Evolutionary conservation across 2,888 invertebrate species (phyloP).

Genomic region (Aphodius granarius): DNA sequence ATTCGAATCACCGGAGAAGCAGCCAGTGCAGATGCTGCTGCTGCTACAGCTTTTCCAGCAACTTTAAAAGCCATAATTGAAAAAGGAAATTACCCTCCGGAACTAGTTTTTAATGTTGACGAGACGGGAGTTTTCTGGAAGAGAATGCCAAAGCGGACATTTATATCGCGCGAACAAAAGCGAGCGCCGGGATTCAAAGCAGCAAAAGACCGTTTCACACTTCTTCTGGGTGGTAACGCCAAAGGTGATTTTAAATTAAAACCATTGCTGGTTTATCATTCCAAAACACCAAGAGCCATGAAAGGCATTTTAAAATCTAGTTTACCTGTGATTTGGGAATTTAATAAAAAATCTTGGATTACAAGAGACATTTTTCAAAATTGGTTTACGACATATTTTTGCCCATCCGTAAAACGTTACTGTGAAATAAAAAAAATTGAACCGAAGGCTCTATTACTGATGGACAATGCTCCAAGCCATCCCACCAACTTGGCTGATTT

Average conservation of each 20-base stretch:
- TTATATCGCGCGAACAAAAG: conserved; percentile 29
- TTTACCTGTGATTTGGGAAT: conserved; percentile 33
- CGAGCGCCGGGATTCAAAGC: conserved; percentile 37
- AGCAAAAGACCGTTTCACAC: conserved; percentile 40
- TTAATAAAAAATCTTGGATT: conserved; percentile 27
- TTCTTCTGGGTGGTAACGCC: conserved; percentile 41
- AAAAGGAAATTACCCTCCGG: conserved; percentile 13
- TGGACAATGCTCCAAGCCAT: conserved; percentile 1
- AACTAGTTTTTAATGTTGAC: no score
- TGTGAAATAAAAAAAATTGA: background rate
- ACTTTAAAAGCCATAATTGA: background rate
- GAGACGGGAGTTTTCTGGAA: conserved; percentile 31
- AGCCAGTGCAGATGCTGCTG: conserved; percentile 1
- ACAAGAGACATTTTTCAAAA: conserved; percentile 24
- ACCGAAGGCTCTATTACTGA: background rate
- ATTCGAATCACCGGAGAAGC: no score
- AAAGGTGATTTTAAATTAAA: conserved; percentile 40
- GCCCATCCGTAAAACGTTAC: conserved; percentile 6
- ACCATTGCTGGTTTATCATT: conserved; percentile 36
- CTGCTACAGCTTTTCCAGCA: background rate
- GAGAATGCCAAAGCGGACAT: conserved; percentile 25
- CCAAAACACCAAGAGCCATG: conserved; percentile 30
- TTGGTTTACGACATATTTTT: conserved; percentile 28
- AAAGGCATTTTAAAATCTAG: conserved; percentile 29
- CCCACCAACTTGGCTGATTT: no score